Evolutionary conservation across 2,888 invertebrate species (phyloP).

Genomic region (Hypercompe scribonia): DNA sequence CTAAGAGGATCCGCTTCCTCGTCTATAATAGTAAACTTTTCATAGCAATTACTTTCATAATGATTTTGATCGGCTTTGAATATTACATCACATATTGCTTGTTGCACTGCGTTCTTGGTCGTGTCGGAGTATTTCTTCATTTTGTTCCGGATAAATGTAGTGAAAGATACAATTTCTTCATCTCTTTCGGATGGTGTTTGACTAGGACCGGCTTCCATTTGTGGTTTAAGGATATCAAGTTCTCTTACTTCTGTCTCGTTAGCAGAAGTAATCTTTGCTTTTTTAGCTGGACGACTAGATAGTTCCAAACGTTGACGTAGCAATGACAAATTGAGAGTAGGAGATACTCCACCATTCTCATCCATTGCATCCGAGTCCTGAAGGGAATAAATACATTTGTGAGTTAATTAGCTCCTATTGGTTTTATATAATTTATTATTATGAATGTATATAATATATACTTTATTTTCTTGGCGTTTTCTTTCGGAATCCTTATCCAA

Average conservation of each 20-base stretch:
- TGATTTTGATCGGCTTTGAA: constrained; percentile 63
- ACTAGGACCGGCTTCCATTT: constrained; percentile 30
- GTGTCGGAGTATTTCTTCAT: constrained; percentile 63
- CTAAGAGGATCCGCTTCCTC: constrained; percentile 40
- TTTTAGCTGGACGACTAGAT: constrained; percentile 19
- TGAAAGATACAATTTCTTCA: constrained; percentile 63
- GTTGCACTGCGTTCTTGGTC: constrained; percentile 62
- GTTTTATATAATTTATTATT: neutral
- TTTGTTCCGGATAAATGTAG: constrained; percentile 62
- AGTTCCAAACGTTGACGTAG: constrained; percentile 28
- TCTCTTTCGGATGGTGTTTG: constrained; percentile 42
- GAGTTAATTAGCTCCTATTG: neutral
- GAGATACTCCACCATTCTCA: constrained; percentile 33
- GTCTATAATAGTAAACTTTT: constrained; percentile 44
- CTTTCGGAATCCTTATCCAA: constrained; percentile 58
- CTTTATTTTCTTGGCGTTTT: constrained; percentile 49
- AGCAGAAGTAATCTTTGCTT: constrained; percentile 11
- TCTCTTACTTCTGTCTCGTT: constrained; percentile 24
- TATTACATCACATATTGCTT: constrained; percentile 65
- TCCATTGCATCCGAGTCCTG: constrained; percentile 28
- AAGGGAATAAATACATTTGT: constrained; percentile 7
- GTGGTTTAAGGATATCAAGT: neutral
- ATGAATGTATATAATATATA: constrained; percentile 11
- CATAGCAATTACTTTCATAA: constrained; percentile 48
- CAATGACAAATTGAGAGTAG: constrained; percentile 27